Base-by-base conservation (phyloP, 1,140 invertebrate genomes). In the Plutomurus gul region DNA sequence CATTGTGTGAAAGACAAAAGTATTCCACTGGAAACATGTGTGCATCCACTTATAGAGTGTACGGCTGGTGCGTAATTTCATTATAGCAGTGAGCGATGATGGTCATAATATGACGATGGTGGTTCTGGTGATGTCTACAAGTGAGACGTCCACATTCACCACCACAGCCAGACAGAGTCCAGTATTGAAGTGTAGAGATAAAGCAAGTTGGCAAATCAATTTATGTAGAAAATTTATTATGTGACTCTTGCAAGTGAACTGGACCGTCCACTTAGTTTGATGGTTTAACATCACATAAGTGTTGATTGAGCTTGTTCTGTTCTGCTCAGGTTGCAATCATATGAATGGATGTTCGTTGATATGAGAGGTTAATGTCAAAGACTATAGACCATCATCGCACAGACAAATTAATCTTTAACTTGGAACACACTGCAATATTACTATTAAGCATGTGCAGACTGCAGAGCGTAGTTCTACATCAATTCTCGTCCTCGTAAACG, bases 241-340 rank as follows among this genome's bases (percentile, higher is more conserved):
- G 47, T 51, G 47, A 51, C 47, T 51, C 47, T 51, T 51, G 47
- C 20, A 51, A 51, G 47, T 25, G 25, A 22, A 51, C 47, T 51
- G 47, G 47, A 51, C 47, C 47, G 47, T 51, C 47, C 47, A 51
- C 47, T 51, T 51, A 51, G 47, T 51, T 25, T 51, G 47, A 51
- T 51, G 47, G 25, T 51, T 51, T 51, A 51, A 51, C 47, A 51
- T 51, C 20, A 51, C 47, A 51, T 51, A 51, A 51, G 47, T 51
- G 47, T 51, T 51, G 47, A 51, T 51, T 51, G 47, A 51, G 47
- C 47, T 51, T 51, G 47, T 51, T 51, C 47, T 51, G 47, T 51
- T 51, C 47, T 51, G 47, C 47, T 51, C 47, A 51, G 47, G 47
- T 51, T 51, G 25, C 47, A 51, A 22, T n/a, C 47, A 51, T 51